A percentile compares a stretch with the other conserved stretches of the same genome.
These are phyloP conservation scores for Hecatera dysodea DNA, from an alignment of 2,888 invertebrate genomes.

Conservation along the genomic window DNA sequence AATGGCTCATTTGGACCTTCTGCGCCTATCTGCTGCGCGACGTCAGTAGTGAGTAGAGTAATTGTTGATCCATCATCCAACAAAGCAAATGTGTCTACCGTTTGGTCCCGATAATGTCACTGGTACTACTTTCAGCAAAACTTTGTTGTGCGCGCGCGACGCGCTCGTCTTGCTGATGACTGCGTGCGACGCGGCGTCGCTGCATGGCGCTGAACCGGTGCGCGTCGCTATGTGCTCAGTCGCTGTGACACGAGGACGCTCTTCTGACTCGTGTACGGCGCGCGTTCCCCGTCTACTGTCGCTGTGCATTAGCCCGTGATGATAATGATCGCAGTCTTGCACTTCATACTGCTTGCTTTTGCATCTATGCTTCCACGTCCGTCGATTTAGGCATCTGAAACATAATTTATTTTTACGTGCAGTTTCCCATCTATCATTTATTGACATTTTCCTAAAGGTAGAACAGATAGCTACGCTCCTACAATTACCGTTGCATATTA, in stretches of 20 bases:
- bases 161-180: no score
- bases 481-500: neutral
- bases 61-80: no score
- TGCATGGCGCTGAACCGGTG: neutral
- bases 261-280: neutral
- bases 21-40: no score
- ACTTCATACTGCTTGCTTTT: no score
- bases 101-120: neutral
- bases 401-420: neutral
- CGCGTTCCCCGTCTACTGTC: neutral
- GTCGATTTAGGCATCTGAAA: neutral
- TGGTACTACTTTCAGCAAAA: neutral
- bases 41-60: no score
- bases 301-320: neutral
- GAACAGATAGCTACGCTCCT: neutral
- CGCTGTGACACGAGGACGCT: neutral
- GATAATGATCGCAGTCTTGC: neutral
- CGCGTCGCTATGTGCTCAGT: neutral
- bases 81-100: neutral
- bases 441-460: neutral
- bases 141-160: neutral
- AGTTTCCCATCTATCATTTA: neutral
- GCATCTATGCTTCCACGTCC: neutral
- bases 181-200: no score
- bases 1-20: no score